These are phyloP conservation scores for Drosophila bifasciata DNA, from an alignment of 1,140 invertebrate genomes.

Conservation along the genomic window DNA sequence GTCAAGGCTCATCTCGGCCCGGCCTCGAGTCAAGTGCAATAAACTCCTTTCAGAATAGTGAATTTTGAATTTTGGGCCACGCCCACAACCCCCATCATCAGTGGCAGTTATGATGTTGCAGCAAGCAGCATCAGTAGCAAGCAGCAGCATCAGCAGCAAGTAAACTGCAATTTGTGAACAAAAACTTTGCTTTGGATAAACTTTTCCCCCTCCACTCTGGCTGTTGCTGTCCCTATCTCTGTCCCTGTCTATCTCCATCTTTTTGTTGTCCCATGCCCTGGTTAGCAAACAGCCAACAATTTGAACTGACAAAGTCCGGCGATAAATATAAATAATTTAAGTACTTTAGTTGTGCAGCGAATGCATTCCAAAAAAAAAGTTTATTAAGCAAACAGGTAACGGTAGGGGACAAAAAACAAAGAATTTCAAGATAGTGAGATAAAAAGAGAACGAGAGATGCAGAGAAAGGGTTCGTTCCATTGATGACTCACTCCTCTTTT, in stretches of 20 bases:
- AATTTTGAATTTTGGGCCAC: slow-evolving; percentile 51
- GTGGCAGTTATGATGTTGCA: slow-evolving; percentile 73
- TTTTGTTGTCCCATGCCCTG: neutral
- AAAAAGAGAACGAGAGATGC: no score
- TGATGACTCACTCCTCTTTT: neutral
- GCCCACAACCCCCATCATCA: slow-evolving; percentile 27
- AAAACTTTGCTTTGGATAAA: slow-evolving; percentile 48
- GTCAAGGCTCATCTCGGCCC: slow-evolving; percentile 13
- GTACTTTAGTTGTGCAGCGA: slow-evolving; percentile 68
- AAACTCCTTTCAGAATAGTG: slow-evolving; percentile 24
- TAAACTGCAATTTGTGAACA: slow-evolving; percentile 70
- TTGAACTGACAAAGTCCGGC: slow-evolving; percentile 76
- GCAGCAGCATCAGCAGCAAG: slow-evolving; percentile 39
- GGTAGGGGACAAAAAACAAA: slow-evolving; percentile 22
- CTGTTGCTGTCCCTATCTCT: neutral
- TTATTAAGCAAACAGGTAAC: slow-evolving; percentile 74
- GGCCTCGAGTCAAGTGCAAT: slow-evolving; percentile 43
- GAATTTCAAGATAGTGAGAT: no score
- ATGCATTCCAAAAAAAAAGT: slow-evolving; percentile 51
- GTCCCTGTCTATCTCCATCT: slow-evolving; percentile 8
- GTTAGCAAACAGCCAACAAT: slow-evolving; percentile 65
- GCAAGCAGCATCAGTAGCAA: slow-evolving; percentile 43
- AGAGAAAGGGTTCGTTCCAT: no score
- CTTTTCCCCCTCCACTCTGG: slow-evolving; percentile 20
- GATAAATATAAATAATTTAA: slow-evolving; percentile 75